Conservation (phyloP, 2,888 invertebrate genomes). For the Cataglyphis altisquamis region DNA sequence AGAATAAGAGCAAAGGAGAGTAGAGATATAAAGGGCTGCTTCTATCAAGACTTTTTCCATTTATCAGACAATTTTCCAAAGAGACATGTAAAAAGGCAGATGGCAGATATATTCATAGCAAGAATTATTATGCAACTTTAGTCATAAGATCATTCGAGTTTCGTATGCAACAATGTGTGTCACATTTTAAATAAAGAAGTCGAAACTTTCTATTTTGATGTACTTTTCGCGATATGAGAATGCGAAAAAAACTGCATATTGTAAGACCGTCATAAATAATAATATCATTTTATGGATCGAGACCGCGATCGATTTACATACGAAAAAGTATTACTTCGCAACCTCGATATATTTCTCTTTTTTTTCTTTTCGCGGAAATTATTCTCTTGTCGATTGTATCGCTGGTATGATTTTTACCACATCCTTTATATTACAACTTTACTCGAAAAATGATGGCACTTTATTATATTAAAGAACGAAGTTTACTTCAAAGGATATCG, state of each 20-base stretch:
- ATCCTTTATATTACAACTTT: not conserved
- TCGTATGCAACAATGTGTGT: not conserved
- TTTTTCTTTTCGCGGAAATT: not conserved
- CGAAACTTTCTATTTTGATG: constrained; percentile 10
- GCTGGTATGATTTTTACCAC: constrained; percentile 21
- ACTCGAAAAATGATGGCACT: constrained; percentile 11
- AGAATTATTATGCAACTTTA: constrained; percentile 9
- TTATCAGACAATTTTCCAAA: constrained; percentile 32
- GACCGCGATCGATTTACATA: constrained; percentile 15
- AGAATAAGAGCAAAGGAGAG: not conserved
- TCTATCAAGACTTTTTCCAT: constrained; percentile 33
- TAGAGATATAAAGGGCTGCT: constrained; percentile 1
- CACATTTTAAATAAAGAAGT: not conserved
- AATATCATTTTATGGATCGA: constrained; percentile 16
- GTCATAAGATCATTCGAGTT: not conserved
- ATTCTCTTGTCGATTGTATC: constrained; percentile 23
- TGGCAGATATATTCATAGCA: constrained; percentile 10
- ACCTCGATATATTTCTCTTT: not conserved
- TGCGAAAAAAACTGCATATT: not conserved
- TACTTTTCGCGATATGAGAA: not conserved
- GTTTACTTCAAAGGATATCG: constrained; percentile 36
- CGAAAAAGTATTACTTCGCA: constrained; percentile 24
- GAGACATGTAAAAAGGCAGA: not conserved
- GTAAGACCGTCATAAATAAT: constrained; percentile 5
- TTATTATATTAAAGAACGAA: constrained; percentile 39